Evolutionary conservation across 2,888 invertebrate species (phyloP), one percentile per base, ranked within the genome.

Genomic region (Andricus curvator): DNA sequence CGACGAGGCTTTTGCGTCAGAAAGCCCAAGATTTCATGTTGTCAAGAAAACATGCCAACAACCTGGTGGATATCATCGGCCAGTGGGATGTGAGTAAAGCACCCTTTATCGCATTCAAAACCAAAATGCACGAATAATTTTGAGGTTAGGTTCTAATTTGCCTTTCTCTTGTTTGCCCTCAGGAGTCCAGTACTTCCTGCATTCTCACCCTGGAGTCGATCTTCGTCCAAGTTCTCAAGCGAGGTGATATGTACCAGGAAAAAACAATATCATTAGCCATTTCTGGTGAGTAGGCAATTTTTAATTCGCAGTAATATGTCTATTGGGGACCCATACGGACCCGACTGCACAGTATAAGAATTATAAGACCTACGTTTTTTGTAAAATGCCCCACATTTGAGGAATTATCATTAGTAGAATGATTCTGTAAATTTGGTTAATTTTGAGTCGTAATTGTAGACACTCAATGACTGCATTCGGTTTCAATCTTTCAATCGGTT

Each of bases 21-120:
- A 96, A 96, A 91, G 96, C 96, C 68, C 95, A 95, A 87, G 96
- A 96, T 88, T 96, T 97, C 93, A 93, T 97, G 77, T 94, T 95
- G 86, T 95, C 95, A 48, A 94, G 94, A 85, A 94, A 95, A 92
- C 93, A 96, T 93, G 94, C 95, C 17, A 95, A 95, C 88, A 95
- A 95, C 90, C 94, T 97, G 85, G 93, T 95, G 77, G 95, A 96
- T 89, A 95, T 96, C 84, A 93, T 96, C 83, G 94, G 94, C 86
- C 94, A 95, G 93, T 96, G 96, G 90, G 95, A 96, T 93, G 96
- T 95, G 90, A 89, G 92, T 88, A 78, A 2, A 48, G 13, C 56
- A 15, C 20, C 29, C 6, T 56, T 33, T 15, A n/a, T 20, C 13
- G n/a, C 13, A 5, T 6, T 3, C 0, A 15, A 74, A 74, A 74